These are phyloP conservation scores for Aphelenchoides fujianensis DNA, from an alignment of 1,140 invertebrate genomes.

Conservation along the genomic window DNA sequence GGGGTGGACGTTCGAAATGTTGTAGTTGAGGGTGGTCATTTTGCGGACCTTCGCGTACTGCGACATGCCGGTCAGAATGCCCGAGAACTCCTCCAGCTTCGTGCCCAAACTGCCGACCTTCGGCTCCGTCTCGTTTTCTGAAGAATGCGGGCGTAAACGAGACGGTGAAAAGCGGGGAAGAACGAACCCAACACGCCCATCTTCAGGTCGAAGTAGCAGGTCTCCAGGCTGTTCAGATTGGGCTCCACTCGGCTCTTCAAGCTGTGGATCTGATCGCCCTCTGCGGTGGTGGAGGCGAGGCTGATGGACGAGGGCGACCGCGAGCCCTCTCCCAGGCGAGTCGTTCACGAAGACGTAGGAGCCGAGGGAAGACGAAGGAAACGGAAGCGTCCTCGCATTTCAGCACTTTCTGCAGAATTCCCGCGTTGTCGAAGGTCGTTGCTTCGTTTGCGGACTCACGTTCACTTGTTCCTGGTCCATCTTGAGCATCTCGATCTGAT, in stretches of 20 bases:
- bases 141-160: conserved; percentile 10
- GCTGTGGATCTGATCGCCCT: not conserved
- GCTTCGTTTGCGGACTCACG: conserved; percentile 56
- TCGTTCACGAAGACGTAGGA: too few species aligned
- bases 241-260: conserved; percentile 48
- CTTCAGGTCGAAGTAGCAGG: conserved; percentile 36
- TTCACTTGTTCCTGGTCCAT: conserved; percentile 72
- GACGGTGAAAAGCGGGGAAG: not conserved
- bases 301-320: conserved; percentile 18
- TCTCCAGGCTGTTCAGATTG: conserved; percentile 38
- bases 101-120: conserved; percentile 3
- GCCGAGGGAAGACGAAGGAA: too few species aligned
- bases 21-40: conserved; percentile 83
- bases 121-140: not conserved
- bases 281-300: conserved; percentile 34
- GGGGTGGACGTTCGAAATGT: conserved; percentile 71
- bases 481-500: conserved; percentile 60
- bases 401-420: not conserved
- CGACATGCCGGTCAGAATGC: conserved; percentile 83
- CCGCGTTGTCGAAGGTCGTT: too few species aligned
- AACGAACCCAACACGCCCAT: conserved; percentile 9
- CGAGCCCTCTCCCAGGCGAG: too few species aligned
- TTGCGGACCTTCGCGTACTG: conserved; percentile 75
- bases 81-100: conserved; percentile 77
- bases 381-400: not conserved